Conservation (phyloP, 2,113 vertebrate species). For the Anguilla japonica region DNA sequence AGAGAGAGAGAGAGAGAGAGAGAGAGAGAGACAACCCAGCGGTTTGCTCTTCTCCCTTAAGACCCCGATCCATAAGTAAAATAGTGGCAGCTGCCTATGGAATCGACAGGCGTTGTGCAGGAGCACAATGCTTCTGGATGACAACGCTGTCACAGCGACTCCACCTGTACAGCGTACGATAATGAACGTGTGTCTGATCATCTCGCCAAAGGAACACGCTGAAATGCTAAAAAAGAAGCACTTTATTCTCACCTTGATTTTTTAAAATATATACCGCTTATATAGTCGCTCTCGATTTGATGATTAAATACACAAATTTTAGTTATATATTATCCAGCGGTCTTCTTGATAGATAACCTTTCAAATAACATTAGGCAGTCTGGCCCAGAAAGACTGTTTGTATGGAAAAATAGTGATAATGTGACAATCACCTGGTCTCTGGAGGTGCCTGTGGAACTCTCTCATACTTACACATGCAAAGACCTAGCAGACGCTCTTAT, state of each 20-base stretch:
- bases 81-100: neutral
- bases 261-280: neutral
- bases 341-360: neutral
- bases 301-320: too few relatives aligned
- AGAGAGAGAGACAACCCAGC: neutral
- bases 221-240: neutral
- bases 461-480: too few relatives aligned
- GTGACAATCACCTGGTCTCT: neutral
- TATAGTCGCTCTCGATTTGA: too few relatives aligned
- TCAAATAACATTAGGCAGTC: neutral
- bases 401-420: too few relatives aligned
- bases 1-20: neutral
- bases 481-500: too few relatives aligned
- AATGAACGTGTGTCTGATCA: neutral
- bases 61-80: neutral
- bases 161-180: neutral
- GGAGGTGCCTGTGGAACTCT: neutral
- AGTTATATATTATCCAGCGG: too few relatives aligned
- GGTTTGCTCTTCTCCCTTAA: neutral
- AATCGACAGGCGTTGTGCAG: neutral
- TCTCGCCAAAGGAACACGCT: neutral
- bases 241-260: neutral
- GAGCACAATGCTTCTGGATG: neutral
- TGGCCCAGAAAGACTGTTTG: too few relatives aligned
- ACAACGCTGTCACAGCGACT: neutral